Evolutionary conservation across 2,113 vertebrate genomes (phyloP).

Genomic region (Reinhardtius hippoglossoides): DNA sequence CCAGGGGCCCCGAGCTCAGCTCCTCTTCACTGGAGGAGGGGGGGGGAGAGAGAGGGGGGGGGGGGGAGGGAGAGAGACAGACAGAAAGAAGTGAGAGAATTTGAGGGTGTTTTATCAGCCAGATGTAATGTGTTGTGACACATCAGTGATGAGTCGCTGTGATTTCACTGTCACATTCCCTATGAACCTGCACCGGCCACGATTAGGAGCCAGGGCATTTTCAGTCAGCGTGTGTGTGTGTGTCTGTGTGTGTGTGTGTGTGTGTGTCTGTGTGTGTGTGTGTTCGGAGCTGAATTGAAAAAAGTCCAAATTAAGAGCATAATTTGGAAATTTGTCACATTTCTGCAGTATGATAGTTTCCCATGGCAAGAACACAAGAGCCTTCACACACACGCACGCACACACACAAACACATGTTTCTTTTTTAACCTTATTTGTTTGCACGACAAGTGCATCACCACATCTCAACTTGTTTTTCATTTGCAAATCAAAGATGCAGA

Average conservation of each 20-base stretch:
- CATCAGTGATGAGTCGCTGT: slow-evolving; percentile 65
- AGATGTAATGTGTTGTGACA: slow-evolving; percentile 76
- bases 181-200: slow-evolving; percentile 53
- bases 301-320: slow-evolving; percentile 22
- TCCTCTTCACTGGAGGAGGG: slow-evolving; percentile 36
- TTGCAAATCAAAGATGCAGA: slow-evolving; percentile 51
- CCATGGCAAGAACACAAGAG: not conserved
- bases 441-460: slow-evolving; percentile 20
- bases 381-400: not conserved
- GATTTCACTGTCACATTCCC: slow-evolving; percentile 69
- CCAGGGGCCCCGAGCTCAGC: slow-evolving; percentile 60
- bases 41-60: slow-evolving; percentile 26
- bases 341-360: slow-evolving; percentile 16
- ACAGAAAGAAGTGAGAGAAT: slow-evolving; percentile 33
- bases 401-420: not conserved
- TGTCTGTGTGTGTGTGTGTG: not conserved
- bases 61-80: slow-evolving; percentile 27
- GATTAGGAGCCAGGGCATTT: slow-evolving; percentile 48
- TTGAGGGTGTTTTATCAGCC: slow-evolving; percentile 65
- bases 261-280: slow-evolving; percentile 31
- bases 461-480: slow-evolving; percentile 48
- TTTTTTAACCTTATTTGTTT: slow-evolving; percentile 3
- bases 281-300: slow-evolving; percentile 48
- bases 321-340: slow-evolving; percentile 22
- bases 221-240: not conserved